These are phyloP conservation scores for Tridacna gigas DNA, from an alignment of 2,888 invertebrate species.

Conservation along the genomic window DNA sequence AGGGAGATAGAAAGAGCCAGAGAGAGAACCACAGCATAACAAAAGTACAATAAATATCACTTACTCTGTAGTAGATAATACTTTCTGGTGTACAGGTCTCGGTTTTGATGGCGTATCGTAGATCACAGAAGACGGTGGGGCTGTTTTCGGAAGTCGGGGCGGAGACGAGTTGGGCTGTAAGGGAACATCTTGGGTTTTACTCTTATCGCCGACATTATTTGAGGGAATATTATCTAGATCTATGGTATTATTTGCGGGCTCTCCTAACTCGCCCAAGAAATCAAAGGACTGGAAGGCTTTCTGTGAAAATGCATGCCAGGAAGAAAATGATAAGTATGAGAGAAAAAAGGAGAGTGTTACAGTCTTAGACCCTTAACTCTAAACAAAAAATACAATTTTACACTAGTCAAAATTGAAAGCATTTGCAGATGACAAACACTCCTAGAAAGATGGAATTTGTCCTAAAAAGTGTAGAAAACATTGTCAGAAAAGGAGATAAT, in stretches of 20 bases:
- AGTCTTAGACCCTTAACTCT: no score
- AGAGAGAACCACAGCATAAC: no score
- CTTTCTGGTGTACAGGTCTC: conserved; percentile 20
- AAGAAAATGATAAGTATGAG: background rate
- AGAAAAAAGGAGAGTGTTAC: background rate
- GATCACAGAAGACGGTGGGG: conserved; percentile 17
- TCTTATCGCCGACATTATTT: conserved; percentile 7
- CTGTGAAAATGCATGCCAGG: conserved; percentile 22
- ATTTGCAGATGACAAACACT: no score
- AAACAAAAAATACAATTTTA: no score
- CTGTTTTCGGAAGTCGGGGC: conserved; percentile 19
- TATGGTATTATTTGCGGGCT: conserved; percentile 19
- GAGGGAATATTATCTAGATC: conserved; percentile 15
- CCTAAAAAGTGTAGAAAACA: background rate
- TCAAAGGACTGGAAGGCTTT: conserved; percentile 41
- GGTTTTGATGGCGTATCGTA: conserved; percentile 6
- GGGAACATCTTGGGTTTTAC: conserved; percentile 8
- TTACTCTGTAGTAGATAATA: conserved; percentile 19
- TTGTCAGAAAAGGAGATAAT: background rate
- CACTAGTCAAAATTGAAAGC: no score
- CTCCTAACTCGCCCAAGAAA: conserved; percentile 38
- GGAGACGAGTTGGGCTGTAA: conserved; percentile 19
- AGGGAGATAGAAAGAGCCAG: no score
- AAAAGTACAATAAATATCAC: background rate
- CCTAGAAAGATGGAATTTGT: no score